Percentiles rank a stretch among this genome's conserved stretches.
Conservation (phyloP, 2,888 invertebrate species). For the Cheilosia vernalis region DNA sequence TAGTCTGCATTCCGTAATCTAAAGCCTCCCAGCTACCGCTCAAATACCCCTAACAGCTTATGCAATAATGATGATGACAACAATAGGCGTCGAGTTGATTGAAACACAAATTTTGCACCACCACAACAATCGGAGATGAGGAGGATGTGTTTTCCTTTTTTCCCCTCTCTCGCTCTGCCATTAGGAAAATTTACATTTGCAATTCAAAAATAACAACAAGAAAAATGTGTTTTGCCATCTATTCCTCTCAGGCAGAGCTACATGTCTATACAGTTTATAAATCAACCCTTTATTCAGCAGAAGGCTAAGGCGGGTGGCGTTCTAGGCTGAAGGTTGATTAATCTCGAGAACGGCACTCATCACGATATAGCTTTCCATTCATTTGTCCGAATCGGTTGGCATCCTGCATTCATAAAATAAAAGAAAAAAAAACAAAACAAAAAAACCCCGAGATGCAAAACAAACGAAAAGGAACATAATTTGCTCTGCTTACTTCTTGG, state of each 20-base stretch:
- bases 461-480: constrained; percentile 49
- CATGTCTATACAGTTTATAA: constrained; percentile 37
- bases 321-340: constrained; percentile 48
- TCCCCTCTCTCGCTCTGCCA: not conserved
- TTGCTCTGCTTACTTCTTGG: not conserved
- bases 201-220: constrained; percentile 37
- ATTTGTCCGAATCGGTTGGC: constrained; percentile 50
- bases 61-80: constrained; percentile 58
- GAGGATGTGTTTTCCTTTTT: constrained; percentile 30
- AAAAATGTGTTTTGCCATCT: constrained; percentile 4
- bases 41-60: not conserved
- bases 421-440: constrained; percentile 5
- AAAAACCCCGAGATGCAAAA: constrained; percentile 15
- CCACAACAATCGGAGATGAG: constrained; percentile 39
- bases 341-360: constrained; percentile 23
- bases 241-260: constrained; percentile 1
- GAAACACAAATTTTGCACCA: constrained; percentile 40
- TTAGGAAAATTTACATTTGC: constrained; percentile 54
- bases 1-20: constrained; percentile 22
- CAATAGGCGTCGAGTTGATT: constrained; percentile 60
- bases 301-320: constrained; percentile 14
- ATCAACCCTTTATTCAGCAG: constrained; percentile 53
- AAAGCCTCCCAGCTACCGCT: constrained; percentile 12
- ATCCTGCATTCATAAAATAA: constrained; percentile 33
- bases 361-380: constrained; percentile 32